Evolutionary conservation across 1,140 invertebrate species (phyloP), one percentile per base, ranked within the genome.

Genomic region (Gonatopus flavifemur): DNA sequence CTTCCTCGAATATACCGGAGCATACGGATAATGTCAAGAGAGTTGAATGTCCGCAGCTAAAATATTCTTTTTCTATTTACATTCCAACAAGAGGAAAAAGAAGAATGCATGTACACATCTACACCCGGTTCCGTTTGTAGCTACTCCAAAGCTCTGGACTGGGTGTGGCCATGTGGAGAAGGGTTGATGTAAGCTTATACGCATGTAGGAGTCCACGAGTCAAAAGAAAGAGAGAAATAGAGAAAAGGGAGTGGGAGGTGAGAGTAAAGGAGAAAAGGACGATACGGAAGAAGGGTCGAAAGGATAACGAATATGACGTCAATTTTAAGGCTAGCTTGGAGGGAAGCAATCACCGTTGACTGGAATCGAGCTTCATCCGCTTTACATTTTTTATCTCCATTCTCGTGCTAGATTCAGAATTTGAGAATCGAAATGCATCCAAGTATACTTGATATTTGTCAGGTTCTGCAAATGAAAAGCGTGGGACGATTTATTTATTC

Each of bases 281-380:
- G 42, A 53, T 58, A 47, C 49, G 65, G 65, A 69, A 71, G 67
- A 72, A 75, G 72, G 74, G 70, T 74, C 68, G 62, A 67, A 72
- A 72, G 70, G 70, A 74, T 74, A 77, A 76, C 72, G 70, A 74
- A 72, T 74, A 76, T 74, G 67, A 74, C 69, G 70, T 73, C 72
- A 73, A 75, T 76, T 75, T 75, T 71, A 68, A 74, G 68, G 69
- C 58, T 66, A 59, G 53, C 57, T 40, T 47, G 62, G 66, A 62
- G 58, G 59, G 54, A 67, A 66, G 72, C 68, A 75, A 75, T 75
- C 72, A 76, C 57, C 63, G 62, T 59, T 50, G 62, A 57, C 52
- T 52, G 53, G 55, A 57, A 59, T 66, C 56, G 61, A 50, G 40
- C 60, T 51, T n/a, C n/a, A n/a, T n/a, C n/a, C n/a, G n/a, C n/a